A percentile compares a stretch with the other conserved stretches of the same genome.
These are phyloP conservation scores for Osedax frankpressi DNA, from an alignment of 2,888 invertebrate genomes.

Conservation along the genomic window DNA sequence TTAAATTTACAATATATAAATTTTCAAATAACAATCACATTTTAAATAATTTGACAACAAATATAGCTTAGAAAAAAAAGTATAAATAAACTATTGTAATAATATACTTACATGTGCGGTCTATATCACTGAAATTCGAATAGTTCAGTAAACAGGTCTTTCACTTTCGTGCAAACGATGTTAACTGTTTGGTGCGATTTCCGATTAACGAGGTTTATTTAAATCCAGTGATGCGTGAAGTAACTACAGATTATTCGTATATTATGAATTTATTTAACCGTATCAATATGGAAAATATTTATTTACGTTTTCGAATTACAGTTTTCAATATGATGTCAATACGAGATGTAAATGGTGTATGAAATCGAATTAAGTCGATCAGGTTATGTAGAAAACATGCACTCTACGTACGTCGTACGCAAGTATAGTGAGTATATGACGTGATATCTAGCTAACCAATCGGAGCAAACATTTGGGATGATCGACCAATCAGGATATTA, in stretches of 20 bases:
- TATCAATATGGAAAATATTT: too few relatives aligned
- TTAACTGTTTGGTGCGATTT: not conserved
- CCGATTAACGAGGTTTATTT: not conserved
- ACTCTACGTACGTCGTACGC: not conserved
- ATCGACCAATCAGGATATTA: not conserved
- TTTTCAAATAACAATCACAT: too few relatives aligned
- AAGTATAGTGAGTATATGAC: not conserved
- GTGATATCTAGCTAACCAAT: not conserved
- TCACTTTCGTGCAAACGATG: not conserved
- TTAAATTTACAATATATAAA: too few relatives aligned
- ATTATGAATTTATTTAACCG: too few relatives aligned
- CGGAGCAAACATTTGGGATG: not conserved
- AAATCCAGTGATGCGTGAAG: not conserved
- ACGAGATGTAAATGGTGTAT: too few relatives aligned
- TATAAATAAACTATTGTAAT: too few relatives aligned
- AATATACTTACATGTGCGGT: too few relatives aligned
- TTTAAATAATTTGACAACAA: too few relatives aligned
- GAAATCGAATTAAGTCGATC: not conserved
- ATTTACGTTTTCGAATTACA: too few relatives aligned
- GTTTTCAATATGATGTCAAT: too few relatives aligned
- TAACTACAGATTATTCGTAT: not conserved
- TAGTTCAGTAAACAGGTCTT: not conserved
- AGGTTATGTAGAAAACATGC: not conserved
- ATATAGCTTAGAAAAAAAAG: too few relatives aligned
- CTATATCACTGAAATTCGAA: too few relatives aligned